These are phyloP conservation scores for Macrotrachela quadricornifera DNA, from an alignment of 1,140 invertebrate species.

Conservation along the genomic window DNA sequence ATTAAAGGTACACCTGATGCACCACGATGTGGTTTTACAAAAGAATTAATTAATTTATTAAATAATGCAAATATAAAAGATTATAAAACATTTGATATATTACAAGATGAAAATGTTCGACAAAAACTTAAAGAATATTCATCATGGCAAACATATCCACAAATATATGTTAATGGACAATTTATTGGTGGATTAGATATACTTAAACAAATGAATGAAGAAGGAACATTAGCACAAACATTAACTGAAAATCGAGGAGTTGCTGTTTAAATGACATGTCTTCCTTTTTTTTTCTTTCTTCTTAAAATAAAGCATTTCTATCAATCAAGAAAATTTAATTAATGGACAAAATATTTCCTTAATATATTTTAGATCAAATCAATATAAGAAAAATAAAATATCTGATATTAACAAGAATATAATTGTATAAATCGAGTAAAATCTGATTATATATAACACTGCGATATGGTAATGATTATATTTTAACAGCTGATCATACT, in stretches of 20 bases:
- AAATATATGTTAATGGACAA: slow-evolving; percentile 76
- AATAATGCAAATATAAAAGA: slow-evolving; percentile 63
- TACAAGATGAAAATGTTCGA: slow-evolving; percentile 27
- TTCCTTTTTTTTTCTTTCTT: too few species aligned
- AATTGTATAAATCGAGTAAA: too few species aligned
- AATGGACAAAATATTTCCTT: too few species aligned
- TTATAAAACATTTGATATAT: slow-evolving; percentile 16
- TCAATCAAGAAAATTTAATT: too few species aligned
- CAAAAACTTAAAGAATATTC: slow-evolving; percentile 63
- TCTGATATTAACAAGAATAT: too few species aligned
- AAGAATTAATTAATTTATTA: slow-evolving; percentile 72
- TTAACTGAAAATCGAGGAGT: background rate
- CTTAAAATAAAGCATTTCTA: too few species aligned
- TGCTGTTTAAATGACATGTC: too few species aligned
- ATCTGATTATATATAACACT: too few species aligned
- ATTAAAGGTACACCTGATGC: slow-evolving; percentile 72
- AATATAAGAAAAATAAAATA: too few species aligned
- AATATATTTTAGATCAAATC: too few species aligned
- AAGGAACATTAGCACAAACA: slow-evolving; percentile 51
- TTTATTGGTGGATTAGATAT: slow-evolving; percentile 95
- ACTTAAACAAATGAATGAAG: slow-evolving; percentile 83
- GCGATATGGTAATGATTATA: too few species aligned
- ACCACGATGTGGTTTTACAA: slow-evolving; percentile 83
- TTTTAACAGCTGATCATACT: too few species aligned
- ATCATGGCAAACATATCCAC: slow-evolving; percentile 83